A percentile compares a stretch with the other conserved stretches of the same genome.
Conservation (phyloP, 2,113 vertebrate species). For the Nannobrachium achirus region DNA sequence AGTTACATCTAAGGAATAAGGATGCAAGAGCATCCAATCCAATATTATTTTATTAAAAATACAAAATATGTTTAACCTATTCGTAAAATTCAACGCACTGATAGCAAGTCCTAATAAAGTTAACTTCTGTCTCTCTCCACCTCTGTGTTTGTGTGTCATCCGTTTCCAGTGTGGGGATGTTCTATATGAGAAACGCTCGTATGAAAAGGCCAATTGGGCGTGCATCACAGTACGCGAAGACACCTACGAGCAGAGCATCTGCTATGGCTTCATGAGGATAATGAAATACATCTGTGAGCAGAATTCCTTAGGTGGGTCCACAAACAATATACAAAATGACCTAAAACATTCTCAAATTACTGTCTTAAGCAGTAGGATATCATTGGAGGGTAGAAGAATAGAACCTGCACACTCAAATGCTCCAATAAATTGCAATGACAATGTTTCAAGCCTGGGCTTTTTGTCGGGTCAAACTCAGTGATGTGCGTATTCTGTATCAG, state of each 20-base stretch:
- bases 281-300: conserved; percentile 93
- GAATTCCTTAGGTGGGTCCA: conserved; percentile 83
- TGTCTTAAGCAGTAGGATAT: too few species aligned
- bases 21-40: neutral
- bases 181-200: conserved; percentile 86
- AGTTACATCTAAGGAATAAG: neutral
- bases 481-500: neutral
- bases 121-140: neutral
- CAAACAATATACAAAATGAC: neutral
- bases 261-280: conserved; percentile 91
- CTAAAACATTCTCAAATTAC: too few species aligned
- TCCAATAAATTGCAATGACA: too few species aligned
- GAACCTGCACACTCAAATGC: too few species aligned
- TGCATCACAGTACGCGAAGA: conserved; percentile 84
- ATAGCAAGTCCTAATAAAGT: neutral
- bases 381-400: too few species aligned
- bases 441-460: too few species aligned
- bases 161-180: conserved; percentile 81
- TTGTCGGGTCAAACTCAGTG: too few species aligned
- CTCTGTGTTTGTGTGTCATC: neutral
- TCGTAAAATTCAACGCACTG: neutral
- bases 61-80: neutral
- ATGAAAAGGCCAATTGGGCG: conserved; percentile 89
- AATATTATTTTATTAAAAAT: neutral
- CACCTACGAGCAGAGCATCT: conserved; percentile 91